Percentiles rank a stretch among this genome's conserved stretches.
These are phyloP conservation scores for Uromys caudimaculatus DNA, from an alignment of 2,797 vertebrate genomes.

Conservation along the genomic window DNA sequence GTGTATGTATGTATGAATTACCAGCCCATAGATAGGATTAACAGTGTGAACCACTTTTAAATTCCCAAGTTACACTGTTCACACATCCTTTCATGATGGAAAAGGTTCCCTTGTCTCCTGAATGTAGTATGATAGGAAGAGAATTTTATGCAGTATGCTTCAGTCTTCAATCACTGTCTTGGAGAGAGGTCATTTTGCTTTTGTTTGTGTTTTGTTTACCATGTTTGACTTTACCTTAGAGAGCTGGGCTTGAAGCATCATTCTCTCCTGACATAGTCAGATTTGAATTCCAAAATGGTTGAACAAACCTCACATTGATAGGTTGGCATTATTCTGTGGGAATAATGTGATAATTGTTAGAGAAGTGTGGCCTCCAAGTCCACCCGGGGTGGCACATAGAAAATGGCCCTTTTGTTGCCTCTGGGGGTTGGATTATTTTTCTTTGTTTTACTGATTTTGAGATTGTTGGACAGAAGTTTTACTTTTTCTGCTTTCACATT, in stretches of 20 bases:
- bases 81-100: constrained; percentile 1
- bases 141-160: constrained; percentile 11
- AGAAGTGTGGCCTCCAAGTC: constrained; percentile 77
- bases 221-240: constrained; percentile 46
- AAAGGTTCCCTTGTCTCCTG: background rate
- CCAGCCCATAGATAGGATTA: background rate
- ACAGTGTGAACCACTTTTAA: background rate
- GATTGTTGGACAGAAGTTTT: constrained; percentile 72
- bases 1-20: background rate
- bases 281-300: constrained; percentile 83
- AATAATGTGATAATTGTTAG: constrained; percentile 77
- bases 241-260: constrained; percentile 49
- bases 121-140: background rate
- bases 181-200: constrained; percentile 65
- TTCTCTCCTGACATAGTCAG: constrained; percentile 77
- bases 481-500: constrained; percentile 73
- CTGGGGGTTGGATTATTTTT: constrained; percentile 77
- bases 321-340: constrained; percentile 75
- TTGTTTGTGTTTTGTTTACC: constrained; percentile 15
- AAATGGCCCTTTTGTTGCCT: constrained; percentile 81
- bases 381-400: constrained; percentile 70
- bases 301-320: constrained; percentile 78
- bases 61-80: background rate
- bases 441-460: constrained; percentile 77
- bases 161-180: constrained; percentile 57